A percentile compares a stretch with the other conserved stretches of the same genome.
Evolutionary conservation across 2,888 invertebrate genomes (phyloP).

Genomic region (Dynastes hyllus): DNA sequence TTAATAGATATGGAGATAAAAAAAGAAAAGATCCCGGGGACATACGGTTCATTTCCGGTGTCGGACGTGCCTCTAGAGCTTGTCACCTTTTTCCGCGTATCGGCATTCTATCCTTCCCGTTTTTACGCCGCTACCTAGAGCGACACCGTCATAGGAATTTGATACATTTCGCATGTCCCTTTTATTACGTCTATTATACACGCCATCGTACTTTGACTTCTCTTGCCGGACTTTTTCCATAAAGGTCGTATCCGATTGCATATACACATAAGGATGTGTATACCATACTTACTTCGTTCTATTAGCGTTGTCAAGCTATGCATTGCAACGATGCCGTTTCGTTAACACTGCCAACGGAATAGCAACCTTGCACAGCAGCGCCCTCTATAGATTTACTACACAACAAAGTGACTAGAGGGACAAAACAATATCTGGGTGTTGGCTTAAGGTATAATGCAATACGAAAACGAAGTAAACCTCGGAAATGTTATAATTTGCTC

Average conservation of each 20-base stretch:
- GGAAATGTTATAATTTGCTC: too few species aligned
- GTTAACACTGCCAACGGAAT: neutral
- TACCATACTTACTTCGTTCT: slow-evolving; percentile 8
- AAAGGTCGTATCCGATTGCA: slow-evolving; percentile 9
- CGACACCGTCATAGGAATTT: slow-evolving; percentile 21
- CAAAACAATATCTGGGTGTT: too few species aligned
- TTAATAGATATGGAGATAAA: slow-evolving; percentile 57
- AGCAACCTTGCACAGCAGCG: neutral
- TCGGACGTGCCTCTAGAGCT: slow-evolving; percentile 37
- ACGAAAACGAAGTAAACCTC: neutral
- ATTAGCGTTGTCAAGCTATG: slow-evolving; percentile 4
- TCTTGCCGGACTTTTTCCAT: neutral
- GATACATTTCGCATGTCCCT: slow-evolving; percentile 34
- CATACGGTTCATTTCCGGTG: slow-evolving; percentile 49
- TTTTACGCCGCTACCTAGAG: slow-evolving; percentile 10
- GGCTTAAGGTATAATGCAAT: neutral
- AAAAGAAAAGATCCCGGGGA: slow-evolving; percentile 54
- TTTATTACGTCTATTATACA: slow-evolving; percentile 32
- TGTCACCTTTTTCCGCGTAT: slow-evolving; percentile 33
- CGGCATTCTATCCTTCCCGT: slow-evolving; percentile 1
- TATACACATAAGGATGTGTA: slow-evolving; percentile 12
- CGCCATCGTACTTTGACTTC: slow-evolving; percentile 28
- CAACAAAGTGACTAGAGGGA: too few species aligned
- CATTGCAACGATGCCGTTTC: neutral
- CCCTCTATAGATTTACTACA: neutral